A percentile compares a stretch with the other conserved stretches of the same genome.
These are phyloP conservation scores for Amblyornis subalaris DNA, from an alignment of 2,113 vertebrate species.

Conservation along the genomic window DNA sequence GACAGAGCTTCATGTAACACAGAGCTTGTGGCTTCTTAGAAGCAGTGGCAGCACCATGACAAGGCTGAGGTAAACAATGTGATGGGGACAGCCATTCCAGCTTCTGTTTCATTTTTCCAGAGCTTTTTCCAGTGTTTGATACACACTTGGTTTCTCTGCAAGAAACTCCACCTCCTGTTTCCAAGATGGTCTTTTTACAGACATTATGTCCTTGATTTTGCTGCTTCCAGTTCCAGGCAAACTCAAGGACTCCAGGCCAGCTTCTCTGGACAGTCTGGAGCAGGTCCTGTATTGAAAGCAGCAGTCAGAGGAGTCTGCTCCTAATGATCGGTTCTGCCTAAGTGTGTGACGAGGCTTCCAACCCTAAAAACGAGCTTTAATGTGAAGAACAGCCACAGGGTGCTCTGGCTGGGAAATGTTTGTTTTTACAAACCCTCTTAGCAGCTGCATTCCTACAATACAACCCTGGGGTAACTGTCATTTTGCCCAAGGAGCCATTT, in stretches of 20 bases:
- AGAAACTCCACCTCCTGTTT: background rate
- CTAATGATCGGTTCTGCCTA: background rate
- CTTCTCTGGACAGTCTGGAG: background rate
- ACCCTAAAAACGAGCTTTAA: background rate
- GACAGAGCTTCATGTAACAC: rapidly evolving
- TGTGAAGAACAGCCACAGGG: background rate
- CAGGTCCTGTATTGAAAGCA: background rate
- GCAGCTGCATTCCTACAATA: background rate
- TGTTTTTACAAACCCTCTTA: background rate
- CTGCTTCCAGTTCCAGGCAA: background rate
- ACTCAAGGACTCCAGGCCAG: background rate
- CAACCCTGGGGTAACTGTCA: background rate
- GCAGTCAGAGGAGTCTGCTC: background rate
- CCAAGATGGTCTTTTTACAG: background rate
- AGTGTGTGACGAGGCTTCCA: background rate
- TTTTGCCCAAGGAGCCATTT: background rate
- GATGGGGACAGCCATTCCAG: background rate
- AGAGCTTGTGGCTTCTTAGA: background rate
- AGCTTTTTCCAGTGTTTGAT: background rate
- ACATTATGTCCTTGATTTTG: background rate
- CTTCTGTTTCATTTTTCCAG: background rate
- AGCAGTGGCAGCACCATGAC: background rate
- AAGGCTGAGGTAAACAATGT: background rate
- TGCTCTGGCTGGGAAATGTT: background rate
- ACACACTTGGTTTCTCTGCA: background rate